Evolutionary conservation across 2,113 vertebrate genomes (phyloP).

Genomic region (Tringa solitaria): DNA sequence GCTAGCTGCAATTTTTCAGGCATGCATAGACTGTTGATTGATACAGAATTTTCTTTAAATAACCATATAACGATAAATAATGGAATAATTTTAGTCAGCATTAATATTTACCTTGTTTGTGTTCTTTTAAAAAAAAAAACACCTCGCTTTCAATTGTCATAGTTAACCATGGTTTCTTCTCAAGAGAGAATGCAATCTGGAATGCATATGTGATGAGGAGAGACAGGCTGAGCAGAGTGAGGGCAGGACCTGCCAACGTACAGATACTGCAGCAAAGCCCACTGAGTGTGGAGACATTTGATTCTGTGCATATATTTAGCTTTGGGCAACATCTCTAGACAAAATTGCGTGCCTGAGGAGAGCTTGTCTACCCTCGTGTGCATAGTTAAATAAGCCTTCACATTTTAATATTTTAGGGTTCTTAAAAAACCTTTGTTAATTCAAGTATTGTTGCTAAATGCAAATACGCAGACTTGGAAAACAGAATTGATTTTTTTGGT

Average conservation of each 20-base stretch:
- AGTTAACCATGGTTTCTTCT: neutral
- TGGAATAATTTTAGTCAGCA: neutral
- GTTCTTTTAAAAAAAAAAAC: neutral
- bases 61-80: neutral
- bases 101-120: neutral
- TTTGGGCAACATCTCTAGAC: neutral
- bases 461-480: neutral
- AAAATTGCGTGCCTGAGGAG: neutral
- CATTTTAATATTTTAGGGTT: neutral
- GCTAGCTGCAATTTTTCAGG: neutral
- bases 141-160: neutral
- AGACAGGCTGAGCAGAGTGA: neutral
- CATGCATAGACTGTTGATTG: neutral
- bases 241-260: neutral
- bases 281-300: rapidly evolving
- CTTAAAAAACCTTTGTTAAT: neutral
- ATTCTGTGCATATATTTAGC: neutral
- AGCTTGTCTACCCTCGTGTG: neutral
- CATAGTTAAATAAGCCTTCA: neutral
- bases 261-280: neutral
- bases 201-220: neutral
- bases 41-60: neutral
- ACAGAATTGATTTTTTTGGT: neutral
- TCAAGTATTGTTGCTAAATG: neutral
- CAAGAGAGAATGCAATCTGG: neutral